Evolutionary conservation across 2,888 invertebrate genomes (phyloP), one percentile per base, ranked within the genome.

Genomic region (Yponomeuta sedellus): DNA sequence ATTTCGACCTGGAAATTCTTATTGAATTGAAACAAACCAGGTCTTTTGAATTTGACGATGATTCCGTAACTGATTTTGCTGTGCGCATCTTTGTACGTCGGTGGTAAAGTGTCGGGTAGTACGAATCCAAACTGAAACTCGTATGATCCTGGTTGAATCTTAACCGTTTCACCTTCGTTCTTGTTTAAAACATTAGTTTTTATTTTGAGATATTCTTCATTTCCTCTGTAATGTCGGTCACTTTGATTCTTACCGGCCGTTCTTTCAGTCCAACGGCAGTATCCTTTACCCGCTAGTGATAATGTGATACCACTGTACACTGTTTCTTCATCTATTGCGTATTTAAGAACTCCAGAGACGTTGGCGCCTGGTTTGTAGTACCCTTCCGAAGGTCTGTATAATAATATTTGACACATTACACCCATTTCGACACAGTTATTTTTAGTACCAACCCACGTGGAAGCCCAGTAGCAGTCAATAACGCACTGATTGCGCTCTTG

Each of bases 351-450:
- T 39, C 78, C 78, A 10, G 57, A 66, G 3, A 78, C 71, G 10
- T 68, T 19, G 44, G 67, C 65, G 5, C 76, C 77, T 1, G 74
- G 69, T 25, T 66, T 66, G 56, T 73, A 72, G 0, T 67, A 69
- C 11, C 71, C 72, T 16, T 69, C 70, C 40, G 63, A 63, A 40
- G 70, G 71, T 52, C 66, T 69, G 20, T 69, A 64, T 25, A 78
- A 70, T 1, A 71, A 64, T 61, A 78, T 78, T 63, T 78, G 69
- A 68, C 77, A 74, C 3, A 64, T 64, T 10, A 78, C 66, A 62
- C 72, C 74, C 79, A 78, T 78, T 67, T 34, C 66, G 19, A 52
- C 44, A 52, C 16, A 1, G 16, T 52, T 52, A 16, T 52, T 52
- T 52, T 52, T 12, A 16, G 16, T 16, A 8, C n/a, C n/a, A n/a